These are phyloP conservation scores for Merluccius polli DNA, from an alignment of 2,797 vertebrate genomes.

Conservation along the genomic window DNA sequence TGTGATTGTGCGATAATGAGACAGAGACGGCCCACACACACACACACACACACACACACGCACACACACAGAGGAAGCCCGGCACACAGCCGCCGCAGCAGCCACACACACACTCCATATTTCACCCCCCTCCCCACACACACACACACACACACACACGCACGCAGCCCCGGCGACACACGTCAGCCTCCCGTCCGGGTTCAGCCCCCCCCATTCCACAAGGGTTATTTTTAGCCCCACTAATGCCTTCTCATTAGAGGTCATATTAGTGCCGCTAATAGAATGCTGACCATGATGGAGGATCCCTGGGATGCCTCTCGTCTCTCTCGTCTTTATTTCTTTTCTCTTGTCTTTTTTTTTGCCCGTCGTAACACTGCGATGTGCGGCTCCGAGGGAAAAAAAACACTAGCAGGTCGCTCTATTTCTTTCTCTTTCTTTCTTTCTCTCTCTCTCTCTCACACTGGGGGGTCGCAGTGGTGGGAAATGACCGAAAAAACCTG, in stretches of 20 bases:
- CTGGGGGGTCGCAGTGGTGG: too few species aligned
- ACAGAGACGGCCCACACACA: conserved; percentile 14
- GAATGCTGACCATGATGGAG: not conserved
- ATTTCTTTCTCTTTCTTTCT: not conserved
- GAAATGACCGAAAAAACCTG: too few species aligned
- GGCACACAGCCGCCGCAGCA: too few species aligned
- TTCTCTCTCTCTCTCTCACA: not conserved
- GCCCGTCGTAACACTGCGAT: not conserved
- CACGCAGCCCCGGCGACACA: not conserved
- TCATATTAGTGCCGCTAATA: not conserved
- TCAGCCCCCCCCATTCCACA: not conserved
- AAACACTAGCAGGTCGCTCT: not conserved
- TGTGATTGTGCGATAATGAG: conserved; percentile 55
- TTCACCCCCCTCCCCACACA: too few species aligned
- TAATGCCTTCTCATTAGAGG: not conserved
- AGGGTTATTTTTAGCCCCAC: not conserved
- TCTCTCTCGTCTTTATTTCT: not conserved
- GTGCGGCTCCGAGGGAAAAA: too few species aligned
- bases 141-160: conserved; percentile 10
- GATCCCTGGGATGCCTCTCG: not conserved
- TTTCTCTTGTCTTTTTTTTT: not conserved
- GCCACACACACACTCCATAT: too few species aligned
- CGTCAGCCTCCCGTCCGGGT: not conserved
- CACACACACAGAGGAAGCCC: too few species aligned
- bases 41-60: conserved; percentile 27